A percentile compares a stretch with the other conserved stretches of the same genome.
These are phyloP conservation scores for Tragulus kanchil DNA, from an alignment of 2,113 vertebrate genomes.

Conservation along the genomic window DNA sequence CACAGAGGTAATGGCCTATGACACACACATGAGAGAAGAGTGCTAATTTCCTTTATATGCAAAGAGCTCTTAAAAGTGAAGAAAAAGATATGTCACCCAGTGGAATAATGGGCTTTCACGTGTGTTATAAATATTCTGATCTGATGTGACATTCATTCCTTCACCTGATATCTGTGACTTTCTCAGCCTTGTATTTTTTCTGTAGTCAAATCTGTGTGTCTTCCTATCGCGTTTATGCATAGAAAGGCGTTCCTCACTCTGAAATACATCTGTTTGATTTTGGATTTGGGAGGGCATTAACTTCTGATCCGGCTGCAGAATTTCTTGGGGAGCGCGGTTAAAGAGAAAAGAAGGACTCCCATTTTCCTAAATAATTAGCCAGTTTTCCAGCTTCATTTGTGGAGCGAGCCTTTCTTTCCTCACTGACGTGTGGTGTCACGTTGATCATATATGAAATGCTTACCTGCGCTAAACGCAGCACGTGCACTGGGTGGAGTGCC, in stretches of 20 bases:
- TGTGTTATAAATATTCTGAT: neutral
- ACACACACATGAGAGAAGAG: neutral
- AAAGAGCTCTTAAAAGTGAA: conserved; percentile 57
- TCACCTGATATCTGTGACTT: neutral
- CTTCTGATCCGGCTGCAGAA: neutral
- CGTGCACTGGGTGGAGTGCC: neutral
- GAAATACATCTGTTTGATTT: neutral
- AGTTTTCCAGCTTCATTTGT: neutral
- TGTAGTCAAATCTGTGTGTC: neutral
- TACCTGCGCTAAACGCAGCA: conserved; percentile 40
- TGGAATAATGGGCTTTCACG: neutral
- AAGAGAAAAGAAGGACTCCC: neutral
- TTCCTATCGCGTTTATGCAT: neutral
- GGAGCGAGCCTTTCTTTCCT: neutral
- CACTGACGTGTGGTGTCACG: neutral
- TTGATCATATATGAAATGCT: neutral
- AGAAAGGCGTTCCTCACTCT: neutral
- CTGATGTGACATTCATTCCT: neutral
- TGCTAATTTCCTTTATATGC: conserved; percentile 37
- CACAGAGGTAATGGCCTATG: neutral
- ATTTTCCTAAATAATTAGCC: conserved; percentile 41
- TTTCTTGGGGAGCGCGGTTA: neutral
- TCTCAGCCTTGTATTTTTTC: neutral
- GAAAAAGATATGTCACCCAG: neutral
- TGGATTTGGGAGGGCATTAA: neutral